A percentile compares a stretch with the other conserved stretches of the same genome.
Conservation (phyloP, 2,797 vertebrate genomes). For the Etheostoma nigrum region DNA sequence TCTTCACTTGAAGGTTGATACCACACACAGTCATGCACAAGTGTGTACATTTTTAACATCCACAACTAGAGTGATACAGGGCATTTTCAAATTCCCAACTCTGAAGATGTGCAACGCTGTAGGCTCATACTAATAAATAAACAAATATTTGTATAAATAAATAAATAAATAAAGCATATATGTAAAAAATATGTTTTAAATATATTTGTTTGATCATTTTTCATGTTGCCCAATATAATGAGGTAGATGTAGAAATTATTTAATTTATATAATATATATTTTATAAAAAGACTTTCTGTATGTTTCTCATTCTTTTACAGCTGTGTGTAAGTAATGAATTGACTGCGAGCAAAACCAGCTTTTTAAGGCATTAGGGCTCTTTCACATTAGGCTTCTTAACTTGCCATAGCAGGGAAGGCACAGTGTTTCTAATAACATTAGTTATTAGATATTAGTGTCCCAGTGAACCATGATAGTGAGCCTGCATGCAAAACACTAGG, state of each 20-base stretch:
- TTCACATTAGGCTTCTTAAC: not conserved
- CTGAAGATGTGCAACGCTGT: not conserved
- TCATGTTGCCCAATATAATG: not conserved
- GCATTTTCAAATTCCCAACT: not conserved
- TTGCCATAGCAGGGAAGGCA: too few species aligned
- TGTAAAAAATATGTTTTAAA: not conserved
- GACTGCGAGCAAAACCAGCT: not conserved
- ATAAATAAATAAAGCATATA: not conserved
- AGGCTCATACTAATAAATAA: not conserved
- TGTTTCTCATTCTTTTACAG: not conserved
- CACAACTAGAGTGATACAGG: not conserved
- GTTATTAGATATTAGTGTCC: too few species aligned
- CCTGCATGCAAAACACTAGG: not conserved
- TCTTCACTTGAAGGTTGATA: constrained; percentile 25
- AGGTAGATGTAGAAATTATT: not conserved
- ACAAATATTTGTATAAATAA: not conserved
- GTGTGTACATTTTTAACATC: constrained; percentile 1
- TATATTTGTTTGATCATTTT: not conserved
- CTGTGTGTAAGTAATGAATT: not conserved
- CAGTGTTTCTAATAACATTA: not conserved
- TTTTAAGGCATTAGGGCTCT: not conserved
- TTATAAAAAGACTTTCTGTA: not conserved
- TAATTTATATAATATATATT: not conserved
- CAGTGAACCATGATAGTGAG: not conserved
- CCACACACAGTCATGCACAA: constrained; percentile 33